Conservation (phyloP, 2,797 vertebrate genomes). For the Alosa sapidissima region DNA sequence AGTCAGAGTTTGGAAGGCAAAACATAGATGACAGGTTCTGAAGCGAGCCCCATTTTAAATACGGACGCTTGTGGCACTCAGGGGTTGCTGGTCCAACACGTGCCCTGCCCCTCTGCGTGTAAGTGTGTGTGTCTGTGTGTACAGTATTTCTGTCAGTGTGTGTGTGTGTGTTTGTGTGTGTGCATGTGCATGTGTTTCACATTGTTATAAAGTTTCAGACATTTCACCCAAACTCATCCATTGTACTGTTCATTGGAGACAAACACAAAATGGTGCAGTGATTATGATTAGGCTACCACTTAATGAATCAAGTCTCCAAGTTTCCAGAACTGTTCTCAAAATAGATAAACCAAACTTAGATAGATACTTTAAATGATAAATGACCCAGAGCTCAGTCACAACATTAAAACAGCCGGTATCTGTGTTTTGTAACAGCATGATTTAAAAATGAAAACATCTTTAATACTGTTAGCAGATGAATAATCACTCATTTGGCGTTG, state of each 20-base stretch:
- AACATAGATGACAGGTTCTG: slow-evolving; percentile 4
- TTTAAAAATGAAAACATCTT: not conserved
- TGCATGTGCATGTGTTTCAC: not conserved
- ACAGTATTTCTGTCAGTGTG: not conserved
- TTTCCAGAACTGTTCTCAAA: too few relatives aligned
- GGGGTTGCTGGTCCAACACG: not conserved
- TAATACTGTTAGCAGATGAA: not conserved
- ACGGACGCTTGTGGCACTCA: slow-evolving; percentile 14
- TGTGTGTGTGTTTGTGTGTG: not conserved
- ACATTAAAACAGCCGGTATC: not conserved
- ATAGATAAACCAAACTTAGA: not conserved
- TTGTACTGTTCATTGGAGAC: not conserved
- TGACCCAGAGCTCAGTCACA: not conserved
- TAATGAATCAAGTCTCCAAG: not conserved
- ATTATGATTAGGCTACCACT: not conserved
- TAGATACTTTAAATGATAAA: not conserved
- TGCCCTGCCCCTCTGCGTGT: not conserved
- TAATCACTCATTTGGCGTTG: too few relatives aligned
- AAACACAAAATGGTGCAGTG: not conserved
- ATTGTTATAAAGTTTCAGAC: not conserved
- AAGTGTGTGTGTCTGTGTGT: not conserved
- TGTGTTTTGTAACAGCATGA: not conserved
- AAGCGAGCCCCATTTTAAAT: not conserved
- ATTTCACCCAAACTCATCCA: not conserved
- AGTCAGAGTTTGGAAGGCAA: not conserved